Evolutionary conservation across 2,797 vertebrate species (phyloP).

Genomic region (Carcharodon carcharias): DNA sequence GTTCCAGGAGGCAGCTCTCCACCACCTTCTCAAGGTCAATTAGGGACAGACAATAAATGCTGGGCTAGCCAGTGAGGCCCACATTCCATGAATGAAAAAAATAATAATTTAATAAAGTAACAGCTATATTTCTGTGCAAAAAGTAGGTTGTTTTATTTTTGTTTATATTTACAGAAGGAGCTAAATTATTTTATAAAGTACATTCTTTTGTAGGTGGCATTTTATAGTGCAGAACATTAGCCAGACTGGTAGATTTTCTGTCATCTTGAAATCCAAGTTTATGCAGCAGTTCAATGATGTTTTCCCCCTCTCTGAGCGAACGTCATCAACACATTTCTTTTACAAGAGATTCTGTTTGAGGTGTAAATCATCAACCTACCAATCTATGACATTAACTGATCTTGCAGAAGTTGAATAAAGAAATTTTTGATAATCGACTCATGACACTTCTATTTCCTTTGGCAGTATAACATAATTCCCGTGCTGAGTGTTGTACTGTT

Average conservation of each 20-base stretch:
- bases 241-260: neutral
- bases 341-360: neutral
- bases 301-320: neutral
- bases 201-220: neutral
- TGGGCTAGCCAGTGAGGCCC: too few species aligned
- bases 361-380: neutral
- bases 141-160: neutral
- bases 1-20: too few species aligned
- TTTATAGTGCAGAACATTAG: neutral
- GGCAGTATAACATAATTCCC: neutral
- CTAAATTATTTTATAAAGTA: neutral
- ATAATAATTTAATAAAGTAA: neutral
- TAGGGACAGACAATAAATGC: too few species aligned
- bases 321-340: neutral
- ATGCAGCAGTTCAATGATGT: neutral
- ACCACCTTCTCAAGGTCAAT: too few species aligned
- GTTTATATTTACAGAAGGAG: neutral
- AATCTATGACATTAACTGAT: neutral
- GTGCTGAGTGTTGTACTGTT: neutral
- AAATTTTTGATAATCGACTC: neutral
- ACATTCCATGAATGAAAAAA: too few species aligned
- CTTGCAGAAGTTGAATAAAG: neutral
- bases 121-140: neutral
- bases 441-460: conserved; percentile 21
- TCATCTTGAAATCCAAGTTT: neutral